Evolutionary conservation across 2,888 invertebrate species (phyloP), one percentile per base, ranked within the genome.

Genomic region (Dryococelus australis): DNA sequence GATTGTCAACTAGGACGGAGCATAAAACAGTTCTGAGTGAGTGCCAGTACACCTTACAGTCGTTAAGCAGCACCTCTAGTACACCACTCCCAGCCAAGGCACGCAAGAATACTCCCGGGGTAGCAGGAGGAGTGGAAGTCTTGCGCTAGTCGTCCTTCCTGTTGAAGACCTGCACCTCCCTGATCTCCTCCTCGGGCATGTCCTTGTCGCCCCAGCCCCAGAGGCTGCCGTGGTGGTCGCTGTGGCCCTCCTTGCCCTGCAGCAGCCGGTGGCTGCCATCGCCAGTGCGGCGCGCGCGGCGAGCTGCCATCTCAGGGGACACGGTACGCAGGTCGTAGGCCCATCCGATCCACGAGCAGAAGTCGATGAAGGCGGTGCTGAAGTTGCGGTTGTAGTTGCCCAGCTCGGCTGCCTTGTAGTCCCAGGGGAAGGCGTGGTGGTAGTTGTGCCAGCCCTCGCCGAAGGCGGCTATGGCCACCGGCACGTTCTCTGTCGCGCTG

Each of bases 381-480:
- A 92, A 85, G 90, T 95, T 95, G 85, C 92, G 90, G 43, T 90
- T 90, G 89, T 92, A 92, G 65, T 92, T 90, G 24, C 97, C 97
- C n/a, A 97, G 93, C 92, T 98, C 98, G 10, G 97, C 96, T 43
- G 98, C 96, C 91, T 97, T 96, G 94, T 98, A 98, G 92, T 98
- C 98, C 96, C 97, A 97, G 0, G 98, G 98, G 92, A 98, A 98
- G 0, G 96, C 96, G 92, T 98, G 98, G 92, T 98, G 98, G 92
- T 97, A 98, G 93, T 98, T 98, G 93, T 98, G 98, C 96, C 97
- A 98, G 8, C 98, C 98, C 92, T 97, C 97, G 0, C 97, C 97
- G 92, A 97, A 93, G 0, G 97, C 95, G 35, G 95, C 91, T 0
- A 96, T 90, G 0, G 97, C 95, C 0, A 98, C 97, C 0, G 94